Evolutionary conservation across 37 sponge, comb jelly and placozoan genomes (phyloP), one percentile per base, ranked within the genome.

Genomic region (Hexactinellida sp.): DNA sequence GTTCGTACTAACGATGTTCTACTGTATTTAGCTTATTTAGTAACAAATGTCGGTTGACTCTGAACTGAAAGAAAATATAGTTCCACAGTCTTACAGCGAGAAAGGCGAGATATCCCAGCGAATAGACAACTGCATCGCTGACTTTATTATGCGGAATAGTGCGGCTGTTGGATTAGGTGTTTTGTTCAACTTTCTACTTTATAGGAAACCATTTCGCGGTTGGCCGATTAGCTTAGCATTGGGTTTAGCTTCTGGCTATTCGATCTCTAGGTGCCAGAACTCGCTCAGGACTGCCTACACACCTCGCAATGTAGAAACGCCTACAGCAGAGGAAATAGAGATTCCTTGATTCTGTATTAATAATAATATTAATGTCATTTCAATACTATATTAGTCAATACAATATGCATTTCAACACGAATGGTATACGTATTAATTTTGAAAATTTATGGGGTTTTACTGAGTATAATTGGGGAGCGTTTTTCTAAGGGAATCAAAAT

Each of bases 161-260:
- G 13, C 13, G 34, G 76, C 19, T 7, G 3, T 63, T 10, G 76
- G 76, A 23, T 3, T 63, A 25, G 76, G 76, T 3, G 76, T 63
- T 63, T 23, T 63, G 5, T 63, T 63, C 34, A 63, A 63, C 76
- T 63, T 63, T n/a, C 30, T 63, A 63, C 30, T 63, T n/a, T 63
- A 63, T 23, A 63, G 76, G 13, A 10, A n/a, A 63, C 28, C 76
- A 23, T 63, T 63, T 28, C 76, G 21, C 3, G 76, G 76, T n/a
- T 63, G 76, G 76, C 76, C 76, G 21, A 63, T 63, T 28, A 21
- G 76, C 76, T 23, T 63, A n/a, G 21, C 28, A 25, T 10, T 63
- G 34, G 76, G 76, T 10, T 63, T 63, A 63, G 76, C 76, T 63
- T 63, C 76, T 63, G 76, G 76, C 76, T 63, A 63, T 63, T 63